phyloP scores from a whole-genome alignment of 1,140 invertebrate genomes.

The Eurytemora carolleeae region DNA sequence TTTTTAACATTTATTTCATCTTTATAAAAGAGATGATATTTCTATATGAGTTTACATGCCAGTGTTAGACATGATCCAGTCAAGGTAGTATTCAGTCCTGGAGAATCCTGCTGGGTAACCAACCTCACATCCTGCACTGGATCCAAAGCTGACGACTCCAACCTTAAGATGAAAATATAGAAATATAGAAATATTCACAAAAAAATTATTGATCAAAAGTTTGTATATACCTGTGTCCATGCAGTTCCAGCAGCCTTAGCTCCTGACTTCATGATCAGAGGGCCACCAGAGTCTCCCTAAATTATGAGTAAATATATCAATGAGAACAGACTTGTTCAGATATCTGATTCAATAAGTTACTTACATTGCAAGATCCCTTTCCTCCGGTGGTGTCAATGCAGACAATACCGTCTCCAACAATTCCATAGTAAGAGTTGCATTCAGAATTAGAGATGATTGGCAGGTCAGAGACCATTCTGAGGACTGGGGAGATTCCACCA shows the following conservation, averaged over 20 bases:
- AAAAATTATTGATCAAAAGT: too few relatives aligned
- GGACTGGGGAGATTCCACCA: neutral
- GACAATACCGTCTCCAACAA: constrained; percentile 3
- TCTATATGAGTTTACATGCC: too few relatives aligned
- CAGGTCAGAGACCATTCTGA: constrained; percentile 7
- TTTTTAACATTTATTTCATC: too few relatives aligned
- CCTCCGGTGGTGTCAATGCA: constrained; percentile 16
- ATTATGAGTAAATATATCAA: too few relatives aligned
- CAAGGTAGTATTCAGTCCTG: constrained; percentile 9
- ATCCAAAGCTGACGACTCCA: neutral
- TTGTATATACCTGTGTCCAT: neutral
- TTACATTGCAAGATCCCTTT: constrained; percentile 16
- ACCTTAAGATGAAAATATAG: neutral
- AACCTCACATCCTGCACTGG: neutral
- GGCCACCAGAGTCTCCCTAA: neutral
- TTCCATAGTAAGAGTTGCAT: constrained; percentile 14
- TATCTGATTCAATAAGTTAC: too few relatives aligned
- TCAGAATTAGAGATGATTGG: constrained; percentile 12
- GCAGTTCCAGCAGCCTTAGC: neutral
- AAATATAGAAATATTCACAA: too few relatives aligned
- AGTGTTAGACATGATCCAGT: constrained; percentile 15
- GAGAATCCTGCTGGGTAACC: neutral
- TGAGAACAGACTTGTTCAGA: too few relatives aligned
- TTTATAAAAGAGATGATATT: too few relatives aligned
- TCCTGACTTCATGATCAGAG: neutral